These are phyloP conservation scores for Prietella phreatophila DNA, from an alignment of 2,113 vertebrate species.

Conservation along the genomic window DNA sequence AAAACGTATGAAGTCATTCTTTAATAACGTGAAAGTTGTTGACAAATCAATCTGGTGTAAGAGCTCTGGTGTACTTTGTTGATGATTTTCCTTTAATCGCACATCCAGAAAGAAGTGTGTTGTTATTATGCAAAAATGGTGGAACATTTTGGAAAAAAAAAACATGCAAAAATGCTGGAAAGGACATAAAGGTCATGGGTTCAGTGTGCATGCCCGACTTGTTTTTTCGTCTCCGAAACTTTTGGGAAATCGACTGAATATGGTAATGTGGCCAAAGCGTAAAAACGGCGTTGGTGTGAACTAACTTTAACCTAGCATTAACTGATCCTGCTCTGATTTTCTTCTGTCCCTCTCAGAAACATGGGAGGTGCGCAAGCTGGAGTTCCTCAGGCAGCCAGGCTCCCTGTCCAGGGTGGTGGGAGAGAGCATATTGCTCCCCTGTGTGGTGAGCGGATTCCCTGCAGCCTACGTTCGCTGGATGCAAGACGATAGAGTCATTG, in stretches of 20 bases:
- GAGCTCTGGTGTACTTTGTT: too few species aligned
- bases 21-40: too few species aligned
- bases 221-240: background rate
- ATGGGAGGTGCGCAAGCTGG: slow-evolving; percentile 66
- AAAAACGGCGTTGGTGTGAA: background rate
- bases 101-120: background rate
- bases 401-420: slow-evolving; percentile 73
- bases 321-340: slow-evolving; percentile 13
- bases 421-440: slow-evolving; percentile 78
- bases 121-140: background rate
- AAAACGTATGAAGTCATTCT: too few species aligned
- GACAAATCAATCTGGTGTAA: too few species aligned
- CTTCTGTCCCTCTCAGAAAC: slow-evolving; percentile 69
- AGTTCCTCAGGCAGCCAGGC: slow-evolving; percentile 77
- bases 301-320: background rate
- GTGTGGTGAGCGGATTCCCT: slow-evolving; percentile 77
- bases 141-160: too few species aligned
- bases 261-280: background rate
- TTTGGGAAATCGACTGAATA: background rate
- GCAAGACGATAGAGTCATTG: slow-evolving; percentile 73
- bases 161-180: background rate
- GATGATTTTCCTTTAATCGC: background rate
- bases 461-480: slow-evolving; percentile 77
- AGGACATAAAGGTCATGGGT: background rate
- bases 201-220: background rate